phyloP scores from a whole-genome alignment of 2,113 vertebrate species.

The Pollachius pollachius region DNA sequence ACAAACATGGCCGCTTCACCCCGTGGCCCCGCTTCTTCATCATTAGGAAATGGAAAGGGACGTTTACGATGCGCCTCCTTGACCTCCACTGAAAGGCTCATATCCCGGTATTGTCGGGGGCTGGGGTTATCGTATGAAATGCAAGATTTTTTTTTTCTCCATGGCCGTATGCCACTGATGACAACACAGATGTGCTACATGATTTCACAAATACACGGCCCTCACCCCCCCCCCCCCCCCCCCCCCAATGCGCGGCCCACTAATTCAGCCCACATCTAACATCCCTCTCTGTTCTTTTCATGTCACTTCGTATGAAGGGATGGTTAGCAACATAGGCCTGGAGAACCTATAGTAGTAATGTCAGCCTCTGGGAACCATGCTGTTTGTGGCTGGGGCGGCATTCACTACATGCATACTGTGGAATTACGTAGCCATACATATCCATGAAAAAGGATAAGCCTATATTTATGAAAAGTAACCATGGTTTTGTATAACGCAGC shows the following conservation, averaged over 20 bases:
- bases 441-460: background rate
- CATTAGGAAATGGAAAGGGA: slow-evolving; percentile 9
- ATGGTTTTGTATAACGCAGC: background rate
- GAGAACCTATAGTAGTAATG: background rate
- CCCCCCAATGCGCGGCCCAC: background rate
- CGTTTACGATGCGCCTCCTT: background rate
- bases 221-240: background rate
- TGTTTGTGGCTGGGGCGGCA: background rate
- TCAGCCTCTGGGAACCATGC: background rate
- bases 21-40: background rate
- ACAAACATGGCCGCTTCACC: background rate
- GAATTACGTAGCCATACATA: background rate
- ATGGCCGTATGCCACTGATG: background rate
- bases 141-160: background rate
- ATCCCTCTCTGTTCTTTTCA: background rate
- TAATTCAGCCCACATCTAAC: background rate
- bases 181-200: background rate
- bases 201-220: background rate
- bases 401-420: background rate
- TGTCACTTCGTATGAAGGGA: background rate
- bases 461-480: background rate
- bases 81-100: background rate
- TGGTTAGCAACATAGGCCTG: background rate
- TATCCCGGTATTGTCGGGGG: background rate
- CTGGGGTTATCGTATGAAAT: background rate